Base-by-base conservation (phyloP, 1,140 invertebrate species). In the Hylyphantes graminicola region DNA sequence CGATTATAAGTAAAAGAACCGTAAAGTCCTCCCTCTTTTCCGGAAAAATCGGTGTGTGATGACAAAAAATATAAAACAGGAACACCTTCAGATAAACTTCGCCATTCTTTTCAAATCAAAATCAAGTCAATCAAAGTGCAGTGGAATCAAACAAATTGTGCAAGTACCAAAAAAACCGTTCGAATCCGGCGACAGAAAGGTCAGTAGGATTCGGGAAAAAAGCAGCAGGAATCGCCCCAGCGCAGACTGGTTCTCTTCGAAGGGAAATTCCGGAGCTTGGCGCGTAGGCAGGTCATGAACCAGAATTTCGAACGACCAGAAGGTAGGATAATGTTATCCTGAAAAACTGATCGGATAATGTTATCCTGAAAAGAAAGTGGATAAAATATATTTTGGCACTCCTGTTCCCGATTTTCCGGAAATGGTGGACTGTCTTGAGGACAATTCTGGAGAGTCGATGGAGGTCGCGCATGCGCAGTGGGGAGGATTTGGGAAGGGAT, bases 181-280 rank as follows among this genome's bases (percentile, higher is more conserved):
- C 51, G 21, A 53, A 63, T n/a, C n/a, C 4, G 21, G 55, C 35
- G 5, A 15, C 48, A 9, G 76, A 80, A 73, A 85, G 72, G 86
- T 65, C 63, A 77, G 8, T 4, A 64, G 53, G 65, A 54, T 21
- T 35, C 48, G 74, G 76, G 78, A 59, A 61, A 72, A n/a, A 13
- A 57, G 51, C 48, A 64, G 75, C 87, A 87, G 59, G 85, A 86
- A 61, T 87, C 87, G 17, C 87, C 87, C 87, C 87, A 87, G 61
- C 87, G 85, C 13, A 87, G 84, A 54, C 87, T 87, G 53, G 87
- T 87, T 59, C 84, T 86, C 79, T 87, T 87, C 35, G 87, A 87
- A 63, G 87, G 87, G 68, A 87, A 87, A 72, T 87, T 87, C 21
- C 87, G 86, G n/a, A 86, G 79, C 51, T 86, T 86, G 21, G 72